Evolutionary conservation across 2,888 invertebrate genomes (phyloP), one percentile per base, ranked within the genome.

Genomic region (Drosophila imparisetae): DNA sequence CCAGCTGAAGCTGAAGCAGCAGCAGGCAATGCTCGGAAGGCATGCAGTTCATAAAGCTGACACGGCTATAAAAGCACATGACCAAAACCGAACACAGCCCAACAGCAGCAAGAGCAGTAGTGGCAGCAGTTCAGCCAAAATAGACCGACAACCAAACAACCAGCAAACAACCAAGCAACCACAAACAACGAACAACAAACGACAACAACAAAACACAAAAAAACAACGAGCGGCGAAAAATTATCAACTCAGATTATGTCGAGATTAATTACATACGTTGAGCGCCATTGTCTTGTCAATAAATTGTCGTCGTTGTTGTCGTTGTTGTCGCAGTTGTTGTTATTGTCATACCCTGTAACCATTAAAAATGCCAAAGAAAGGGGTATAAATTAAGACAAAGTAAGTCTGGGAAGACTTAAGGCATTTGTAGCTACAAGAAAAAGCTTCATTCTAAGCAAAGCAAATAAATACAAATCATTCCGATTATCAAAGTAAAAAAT

Each of bases 241-340:
- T 91, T 91, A 91, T 91, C 89, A 91, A 92, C 91, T 91, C 91
- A 92, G 91, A 92, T 92, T 92, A 92, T 92, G 92, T 92, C 92
- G 91, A 92, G 92, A 92, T 92, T 92, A 92, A 92, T 92, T 92
- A 92, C 91, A 91, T 91, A 91, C 91, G 83, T 72, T 83, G 85
- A 83, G 75, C 92, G 87, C 92, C 89, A 92, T 92, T 92, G 92
- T 92, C 89, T 90, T 92, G 92, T 92, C 92, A 92, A 91, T 91
- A 88, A 86, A 88, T 89, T 88, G 87, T 88, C 89, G 81, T 75
- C 73, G 80, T 62, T 53, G 81, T 73, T 67, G 81, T 38, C 13
- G 80, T 72, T 69, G 36, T 61, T 71, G 81, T 80, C 80, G 52
- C 42, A 30, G 48, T 34, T 53, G 64, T 53, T 61, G 53, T 72